Evolutionary conservation across 2,797 vertebrate genomes (phyloP), one percentile per base, ranked within the genome.

Genomic region (Enteromius paludinosus): DNA sequence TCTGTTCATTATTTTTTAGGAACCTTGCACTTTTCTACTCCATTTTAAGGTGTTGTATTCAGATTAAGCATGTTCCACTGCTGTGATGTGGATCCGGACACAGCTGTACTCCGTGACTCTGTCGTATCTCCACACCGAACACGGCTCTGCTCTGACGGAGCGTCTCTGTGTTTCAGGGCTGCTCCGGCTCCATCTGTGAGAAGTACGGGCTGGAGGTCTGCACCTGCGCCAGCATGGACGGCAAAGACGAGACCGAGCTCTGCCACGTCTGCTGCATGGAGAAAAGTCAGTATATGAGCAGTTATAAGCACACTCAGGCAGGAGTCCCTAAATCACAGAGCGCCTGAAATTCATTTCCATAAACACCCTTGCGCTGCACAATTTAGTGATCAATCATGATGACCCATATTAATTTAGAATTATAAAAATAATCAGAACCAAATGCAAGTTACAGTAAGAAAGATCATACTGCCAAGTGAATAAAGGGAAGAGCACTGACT

Each of bases 221-320:
- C 68, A 99, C 98, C 0, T 99, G 98, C 84, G 97, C 96, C 86
- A 98, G 96, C 84, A 93, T 95, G 68, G 97, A 99, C 12, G 96
- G 96, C 87, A 98, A 97, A 87, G 97, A 99, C 0, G 98, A 99
- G n/a, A 97, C 95, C 0, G 97, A 99, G 84, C 91, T 99, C 33
- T 99, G 98, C 88, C 98, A 99, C 23, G 98, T 99, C 82, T 99
- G 98, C 94, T 99, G 98, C 92, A 98, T 98, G 97, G 96, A 97
- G 84, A 99, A 96, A 93, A 96, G 98, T 99, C 92, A 96, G 96
- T 33, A 33, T 33, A 33, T 2, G 30, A 33, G 30, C 30, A 33
- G n/a, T n/a, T 4, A 33, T 33, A 33, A 33, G 54, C n/a, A 23
- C 54, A 23, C 11, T 12, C 54, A 5, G 17, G 3, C 49, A 52